Evolutionary conservation across 2,888 invertebrate species (phyloP), one percentile per base, ranked within the genome.

Genomic region (Gari tellinella): DNA sequence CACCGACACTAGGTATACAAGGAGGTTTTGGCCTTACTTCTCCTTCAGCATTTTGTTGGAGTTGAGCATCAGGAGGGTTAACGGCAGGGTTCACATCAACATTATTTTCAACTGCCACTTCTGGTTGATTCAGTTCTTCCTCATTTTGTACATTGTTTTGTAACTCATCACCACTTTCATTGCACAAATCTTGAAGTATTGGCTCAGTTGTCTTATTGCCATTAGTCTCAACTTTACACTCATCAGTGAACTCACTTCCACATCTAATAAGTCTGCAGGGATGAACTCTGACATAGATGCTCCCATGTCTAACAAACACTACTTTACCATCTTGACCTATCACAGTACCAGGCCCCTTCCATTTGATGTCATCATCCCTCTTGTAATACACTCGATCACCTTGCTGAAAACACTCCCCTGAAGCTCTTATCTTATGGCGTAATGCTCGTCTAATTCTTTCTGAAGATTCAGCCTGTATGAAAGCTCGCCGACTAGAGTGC

Each of bases 291-390:
- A 80, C 68, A 56, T 53, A 55, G 1, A 57, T 51, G 10, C 74
- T 72, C 15, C 80, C 78, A 67, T 82, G 82, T 48, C 72, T 53
- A 14, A 78, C 78, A 72, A 82, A 78, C 4, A 80, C 69, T n/a
- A 77, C 72, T 41, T 53, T 57, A 4, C 74, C 74, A 66, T 78
- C 77, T 53, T 78, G 72, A 38, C 77, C 78, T 46, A 80, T 81
- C 1, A 80, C 76, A 40, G 21, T 49, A 25, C 67, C 79, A 56
- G 73, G 73, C 12, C 76, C 72, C 52, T 67, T 81, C 79, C 81
- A 80, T 53, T 73, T 58, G 43, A 52, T 40, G 43, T 60, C 38
- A 68, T 76, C 73, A 57, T 67, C 48, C 19, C 80, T 26, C 23
- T 72, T 77, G 37, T 75, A 80, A 52, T 78, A 78, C 12, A 78